Percentiles rank a stretch among this genome's conserved stretches.
These are phyloP conservation scores for Heliconius congener DNA, from an alignment of 1,140 invertebrate genomes.

Conservation along the genomic window DNA sequence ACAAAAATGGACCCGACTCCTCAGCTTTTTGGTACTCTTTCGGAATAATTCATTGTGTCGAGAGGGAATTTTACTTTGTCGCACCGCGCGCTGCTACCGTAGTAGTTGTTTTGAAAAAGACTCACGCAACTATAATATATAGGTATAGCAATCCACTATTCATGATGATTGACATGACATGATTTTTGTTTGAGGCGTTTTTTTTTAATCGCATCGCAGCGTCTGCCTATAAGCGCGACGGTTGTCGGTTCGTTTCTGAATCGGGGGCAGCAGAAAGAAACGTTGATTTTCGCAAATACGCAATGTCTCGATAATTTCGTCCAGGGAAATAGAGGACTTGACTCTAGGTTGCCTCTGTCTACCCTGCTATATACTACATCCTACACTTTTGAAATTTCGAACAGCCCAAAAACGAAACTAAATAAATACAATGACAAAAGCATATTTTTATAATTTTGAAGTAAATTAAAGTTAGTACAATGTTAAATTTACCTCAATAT, in stretches of 20 bases:
- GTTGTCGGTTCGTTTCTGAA: too few relatives aligned
- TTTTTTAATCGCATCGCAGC: not conserved
- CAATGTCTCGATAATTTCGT: not conserved
- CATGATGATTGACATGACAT: not conserved
- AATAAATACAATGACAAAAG: not conserved
- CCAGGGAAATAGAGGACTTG: not conserved
- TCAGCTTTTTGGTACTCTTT: slow-evolving; percentile 46
- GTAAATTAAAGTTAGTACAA: too few relatives aligned
- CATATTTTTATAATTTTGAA: too few relatives aligned
- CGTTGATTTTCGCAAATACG: too few relatives aligned
- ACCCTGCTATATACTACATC: not conserved
- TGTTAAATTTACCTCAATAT: not conserved
- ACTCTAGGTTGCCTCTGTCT: not conserved
- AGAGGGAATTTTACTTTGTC: slow-evolving; percentile 46
- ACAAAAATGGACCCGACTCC: slow-evolving; percentile 50
- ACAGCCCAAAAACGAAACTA: not conserved
- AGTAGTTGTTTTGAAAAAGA: slow-evolving; percentile 23
- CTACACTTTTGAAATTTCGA: too few relatives aligned
- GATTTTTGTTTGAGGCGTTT: not conserved
- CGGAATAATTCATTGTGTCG: slow-evolving; percentile 64
- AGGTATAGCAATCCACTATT: slow-evolving; percentile 19
- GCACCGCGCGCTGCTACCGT: slow-evolving; percentile 31
- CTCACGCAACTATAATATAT: slow-evolving; percentile 32
- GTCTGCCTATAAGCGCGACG: too few relatives aligned
- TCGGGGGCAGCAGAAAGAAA: too few relatives aligned